These are phyloP conservation scores for Gonioctena quinquepunctata DNA, from an alignment of 1,140 invertebrate species.

Conservation along the genomic window DNA sequence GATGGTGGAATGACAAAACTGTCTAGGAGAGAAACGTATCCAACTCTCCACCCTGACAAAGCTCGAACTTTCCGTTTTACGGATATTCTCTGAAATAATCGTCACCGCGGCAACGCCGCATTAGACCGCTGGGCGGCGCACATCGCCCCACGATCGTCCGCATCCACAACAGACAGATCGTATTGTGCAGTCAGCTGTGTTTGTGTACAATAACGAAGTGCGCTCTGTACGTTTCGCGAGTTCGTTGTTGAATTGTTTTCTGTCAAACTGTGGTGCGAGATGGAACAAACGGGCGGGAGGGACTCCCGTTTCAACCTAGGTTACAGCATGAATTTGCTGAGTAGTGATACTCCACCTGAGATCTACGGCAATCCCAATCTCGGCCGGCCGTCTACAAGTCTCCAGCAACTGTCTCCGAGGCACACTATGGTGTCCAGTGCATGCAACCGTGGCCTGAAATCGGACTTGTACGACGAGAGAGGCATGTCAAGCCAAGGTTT, in stretches of 20 bases:
- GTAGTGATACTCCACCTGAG: conserved; percentile 71
- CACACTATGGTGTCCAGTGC: conserved; percentile 61
- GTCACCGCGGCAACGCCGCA: conserved; percentile 20
- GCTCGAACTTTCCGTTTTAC: no score
- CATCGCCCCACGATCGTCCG: conserved; percentile 20
- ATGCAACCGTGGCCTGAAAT: conserved; percentile 49
- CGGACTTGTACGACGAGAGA: conserved; percentile 75
- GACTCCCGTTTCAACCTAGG: conserved; percentile 83
- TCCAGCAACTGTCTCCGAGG: conserved; percentile 59
- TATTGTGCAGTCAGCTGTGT: conserved; percentile 52
- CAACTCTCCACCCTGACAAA: no score
- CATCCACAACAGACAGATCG: conserved; percentile 23
- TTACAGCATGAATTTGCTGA: conserved; percentile 80
- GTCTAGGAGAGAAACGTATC: no score
- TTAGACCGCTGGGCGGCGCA: conserved; percentile 34
- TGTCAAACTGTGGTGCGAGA: conserved; percentile 58
- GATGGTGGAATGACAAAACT: no score
- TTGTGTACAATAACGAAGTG: conserved; percentile 39
- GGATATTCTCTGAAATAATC: neutral
- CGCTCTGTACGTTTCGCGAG: conserved; percentile 27
- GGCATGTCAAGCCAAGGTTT: conserved; percentile 58
- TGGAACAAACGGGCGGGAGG: conserved; percentile 79
- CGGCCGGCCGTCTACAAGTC: conserved; percentile 65
- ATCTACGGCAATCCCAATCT: conserved; percentile 72
- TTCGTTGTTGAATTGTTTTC: conserved; percentile 29